A percentile compares a stretch with the other conserved stretches of the same genome.
Evolutionary conservation across 1,140 invertebrate species (phyloP).

Genomic region (Bathynomus jamesi): DNA sequence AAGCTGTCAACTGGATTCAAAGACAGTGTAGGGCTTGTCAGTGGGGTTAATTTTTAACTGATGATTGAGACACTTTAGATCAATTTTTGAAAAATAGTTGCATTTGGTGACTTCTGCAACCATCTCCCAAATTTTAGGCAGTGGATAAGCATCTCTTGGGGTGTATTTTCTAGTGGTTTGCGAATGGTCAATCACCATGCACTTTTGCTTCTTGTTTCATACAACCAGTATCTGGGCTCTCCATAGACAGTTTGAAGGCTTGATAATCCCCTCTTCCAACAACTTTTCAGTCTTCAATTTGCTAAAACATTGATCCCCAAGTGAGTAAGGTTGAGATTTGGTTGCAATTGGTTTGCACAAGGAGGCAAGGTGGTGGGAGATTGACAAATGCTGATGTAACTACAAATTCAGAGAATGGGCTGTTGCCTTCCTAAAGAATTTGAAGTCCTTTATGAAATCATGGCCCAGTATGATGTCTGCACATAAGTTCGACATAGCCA

Average conservation of each 20-base stretch:
- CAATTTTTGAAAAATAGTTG: neutral
- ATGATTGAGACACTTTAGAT: neutral
- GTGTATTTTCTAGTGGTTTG: no score
- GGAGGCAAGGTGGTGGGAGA: no score
- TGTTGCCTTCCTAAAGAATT: no score
- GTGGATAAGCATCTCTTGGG: no score
- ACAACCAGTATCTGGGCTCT: neutral
- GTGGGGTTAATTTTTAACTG: neutral
- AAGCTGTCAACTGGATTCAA: conserved; percentile 23
- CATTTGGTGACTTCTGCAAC: neutral
- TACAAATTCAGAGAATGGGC: no score
- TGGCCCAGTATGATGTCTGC: no score
- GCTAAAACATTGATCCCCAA: neutral
- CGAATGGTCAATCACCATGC: no score
- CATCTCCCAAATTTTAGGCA: neutral
- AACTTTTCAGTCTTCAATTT: neutral
- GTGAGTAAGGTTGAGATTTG: neutral
- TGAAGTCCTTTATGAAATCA: no score
- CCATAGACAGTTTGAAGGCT: neutral
- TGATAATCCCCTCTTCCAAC: neutral
- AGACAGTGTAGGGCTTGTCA: conserved; percentile 31
- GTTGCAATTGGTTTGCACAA: no score
- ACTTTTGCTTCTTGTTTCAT: neutral
- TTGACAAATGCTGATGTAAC: no score
- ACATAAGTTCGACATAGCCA: no score